Base-by-base conservation (phyloP, 2,797 vertebrate genomes). In the Crocodylus rhombifer region DNA sequence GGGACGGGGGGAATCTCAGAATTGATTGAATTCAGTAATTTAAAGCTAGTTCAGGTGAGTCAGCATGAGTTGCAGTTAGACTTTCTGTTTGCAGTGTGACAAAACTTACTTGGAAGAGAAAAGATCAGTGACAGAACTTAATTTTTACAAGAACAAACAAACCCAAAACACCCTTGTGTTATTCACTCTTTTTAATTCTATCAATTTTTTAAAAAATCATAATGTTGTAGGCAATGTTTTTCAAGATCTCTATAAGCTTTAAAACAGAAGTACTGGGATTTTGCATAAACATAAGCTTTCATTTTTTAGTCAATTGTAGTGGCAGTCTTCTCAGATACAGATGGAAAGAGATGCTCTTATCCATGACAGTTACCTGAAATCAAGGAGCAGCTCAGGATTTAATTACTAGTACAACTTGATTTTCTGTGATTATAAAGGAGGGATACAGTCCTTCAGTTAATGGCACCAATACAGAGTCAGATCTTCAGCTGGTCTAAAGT, bases 381-480 rank as follows among this genome's bases (percentile, higher is more conserved):
- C 10, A 5, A 78, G 77, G 60, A 94, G 94, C 64, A 80, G 90
- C 91, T 91, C 89, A 93, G 93, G 15, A 84, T 91, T 84, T 75
- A 77, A 90, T 93, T 92, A 94, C 86, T 91, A 88, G 91, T 84
- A 89, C 71, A 65, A 25, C 33, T 71, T 36, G 23, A 42, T 71
- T 36, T 18, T 42, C 67, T 33, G 23, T 71, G 33, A 36, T 71
- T 71, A 71, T 71, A 42, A 42, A 25, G 33, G 33, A 21, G 36
- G 33, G 33, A 23, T 71, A 33, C 18, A 36, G 20, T 25, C 33
- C 33, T 36, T 71, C 30, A 33, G 71, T 92, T 93, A 96, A 95
- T 84, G 90, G 86, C 90, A 88, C 87, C 61, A 79, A 77, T 28
- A 7, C 16, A 4, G 36, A 71, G 76, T 18, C 77, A 5, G 6